Evolutionary conservation across 2,888 invertebrate species (phyloP).

Genomic region (Morpho deidamia): DNA sequence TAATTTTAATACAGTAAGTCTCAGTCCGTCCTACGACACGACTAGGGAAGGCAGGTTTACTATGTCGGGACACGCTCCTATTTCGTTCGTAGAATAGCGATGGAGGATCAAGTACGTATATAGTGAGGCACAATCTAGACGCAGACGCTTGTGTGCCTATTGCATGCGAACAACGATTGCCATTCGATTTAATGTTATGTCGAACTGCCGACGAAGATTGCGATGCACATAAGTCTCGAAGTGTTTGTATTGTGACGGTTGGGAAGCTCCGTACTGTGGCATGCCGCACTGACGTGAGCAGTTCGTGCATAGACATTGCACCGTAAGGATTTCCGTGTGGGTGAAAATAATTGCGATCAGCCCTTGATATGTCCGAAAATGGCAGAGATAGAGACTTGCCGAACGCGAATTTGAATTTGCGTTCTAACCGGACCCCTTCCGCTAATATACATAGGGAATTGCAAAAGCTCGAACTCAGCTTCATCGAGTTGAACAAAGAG

Average conservation of each 20-base stretch:
- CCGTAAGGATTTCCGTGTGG: constrained; percentile 45
- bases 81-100: constrained; percentile 43
- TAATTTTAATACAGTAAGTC: constrained; percentile 73
- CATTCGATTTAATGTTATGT: constrained; percentile 61
- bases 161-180: constrained; percentile 51
- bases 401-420: constrained; percentile 48
- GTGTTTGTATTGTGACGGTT: constrained; percentile 59
- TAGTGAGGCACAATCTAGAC: constrained; percentile 32
- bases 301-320: constrained; percentile 47
- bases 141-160: constrained; percentile 41
- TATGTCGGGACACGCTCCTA: constrained; percentile 45
- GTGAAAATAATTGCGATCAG: constrained; percentile 22
- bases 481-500: constrained; percentile 72
- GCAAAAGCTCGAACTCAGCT: constrained; percentile 70
- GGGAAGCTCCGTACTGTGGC: constrained; percentile 59
- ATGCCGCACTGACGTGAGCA: constrained; percentile 53
- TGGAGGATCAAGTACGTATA: constrained; percentile 74
- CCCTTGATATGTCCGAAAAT: constrained; percentile 24
- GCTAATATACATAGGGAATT: constrained; percentile 55
- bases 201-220: constrained; percentile 54
- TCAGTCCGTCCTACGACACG: constrained; percentile 71
- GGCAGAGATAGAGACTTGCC: constrained; percentile 50
- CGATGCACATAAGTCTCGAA: constrained; percentile 60
- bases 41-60: constrained; percentile 60
- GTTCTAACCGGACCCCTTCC: constrained; percentile 52